These are phyloP conservation scores for Crocuta crocuta DNA, from an alignment of 2,113 vertebrate genomes.

Conservation along the genomic window DNA sequence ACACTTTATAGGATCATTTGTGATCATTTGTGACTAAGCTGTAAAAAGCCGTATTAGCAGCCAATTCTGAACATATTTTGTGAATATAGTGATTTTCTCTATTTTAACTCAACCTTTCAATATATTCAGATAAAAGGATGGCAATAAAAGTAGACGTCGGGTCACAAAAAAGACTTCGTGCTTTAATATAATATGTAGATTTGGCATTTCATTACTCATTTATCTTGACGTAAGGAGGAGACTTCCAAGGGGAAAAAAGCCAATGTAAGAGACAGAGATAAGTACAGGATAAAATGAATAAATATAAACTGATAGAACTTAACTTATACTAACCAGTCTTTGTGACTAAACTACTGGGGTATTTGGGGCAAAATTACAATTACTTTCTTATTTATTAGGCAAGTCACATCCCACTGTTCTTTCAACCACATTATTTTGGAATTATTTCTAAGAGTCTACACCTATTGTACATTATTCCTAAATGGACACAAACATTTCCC, in stretches of 20 bases:
- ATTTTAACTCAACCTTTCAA: neutral
- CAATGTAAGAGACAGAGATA: neutral
- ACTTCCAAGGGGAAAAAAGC: neutral
- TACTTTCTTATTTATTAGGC: neutral
- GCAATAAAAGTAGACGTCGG: neutral
- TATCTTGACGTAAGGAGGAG: neutral
- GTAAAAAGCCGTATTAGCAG: neutral
- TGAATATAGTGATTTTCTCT: neutral
- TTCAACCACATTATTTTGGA: neutral
- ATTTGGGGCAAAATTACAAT: neutral
- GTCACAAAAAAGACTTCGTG: neutral
- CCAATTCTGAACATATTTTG: neutral
- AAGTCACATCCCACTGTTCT: neutral
- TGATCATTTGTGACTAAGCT: neutral
- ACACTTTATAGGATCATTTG: neutral
- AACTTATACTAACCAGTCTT: neutral
- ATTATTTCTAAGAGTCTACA: neutral
- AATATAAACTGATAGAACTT: neutral
- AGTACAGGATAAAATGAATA: neutral
- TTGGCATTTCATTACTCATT: neutral
- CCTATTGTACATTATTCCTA: neutral
- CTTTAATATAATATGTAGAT: neutral
- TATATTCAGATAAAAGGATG: neutral
- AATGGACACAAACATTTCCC: neutral
- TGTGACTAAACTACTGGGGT: neutral